phyloP scores from a whole-genome alignment of 2,113 vertebrate species.

The Lepus timidus region DNA sequence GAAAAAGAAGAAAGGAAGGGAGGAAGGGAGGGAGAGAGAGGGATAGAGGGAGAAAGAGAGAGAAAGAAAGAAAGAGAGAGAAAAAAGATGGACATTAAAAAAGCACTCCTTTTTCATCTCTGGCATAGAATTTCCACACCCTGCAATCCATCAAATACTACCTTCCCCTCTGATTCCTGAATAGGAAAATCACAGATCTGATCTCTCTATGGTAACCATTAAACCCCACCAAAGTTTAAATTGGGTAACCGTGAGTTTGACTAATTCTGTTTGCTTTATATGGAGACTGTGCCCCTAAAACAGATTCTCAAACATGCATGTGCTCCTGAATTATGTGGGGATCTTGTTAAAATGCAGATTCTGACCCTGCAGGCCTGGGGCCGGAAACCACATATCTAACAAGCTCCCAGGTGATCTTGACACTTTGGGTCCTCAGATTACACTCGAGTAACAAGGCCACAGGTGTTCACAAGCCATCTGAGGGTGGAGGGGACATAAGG shows the following conservation, averaged over 20 bases:
- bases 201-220: background rate
- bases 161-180: background rate
- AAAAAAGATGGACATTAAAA: no score
- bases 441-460: background rate
- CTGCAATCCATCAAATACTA: background rate
- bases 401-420: background rate
- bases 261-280: background rate
- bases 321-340: background rate
- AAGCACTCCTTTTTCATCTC: background rate
- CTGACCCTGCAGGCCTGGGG: background rate
- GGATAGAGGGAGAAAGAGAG: no score
- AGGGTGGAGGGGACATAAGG: rapidly evolving
- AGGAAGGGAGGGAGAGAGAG: no score
- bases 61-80: no score
- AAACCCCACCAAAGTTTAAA: background rate
- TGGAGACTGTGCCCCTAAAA: background rate
- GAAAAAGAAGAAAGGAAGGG: no score
- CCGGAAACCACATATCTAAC: background rate
- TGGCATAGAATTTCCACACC: background rate
- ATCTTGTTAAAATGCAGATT: background rate
- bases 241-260: background rate
- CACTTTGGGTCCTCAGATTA: background rate
- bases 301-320: background rate
- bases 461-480: background rate
- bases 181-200: constrained; percentile 27